Base-by-base conservation (phyloP, 2,888 invertebrate genomes). In the Hirudinaria manillensis region DNA sequence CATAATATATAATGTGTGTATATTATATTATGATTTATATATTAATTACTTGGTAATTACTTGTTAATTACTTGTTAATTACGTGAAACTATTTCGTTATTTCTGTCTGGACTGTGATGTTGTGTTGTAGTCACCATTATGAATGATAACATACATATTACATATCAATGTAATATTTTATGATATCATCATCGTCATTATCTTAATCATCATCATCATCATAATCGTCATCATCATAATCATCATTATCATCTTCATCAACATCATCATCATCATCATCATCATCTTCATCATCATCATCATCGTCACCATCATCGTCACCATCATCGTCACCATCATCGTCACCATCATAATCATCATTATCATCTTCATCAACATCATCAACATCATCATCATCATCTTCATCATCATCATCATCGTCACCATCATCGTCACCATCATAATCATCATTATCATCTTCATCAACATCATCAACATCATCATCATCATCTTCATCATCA, bases 111-210 rank as follows among this genome's bases (percentile, higher is more conserved):
- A n/a, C n/a, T n/a, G n/a, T n/a, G n/a, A n/a, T n/a, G n/a, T n/a
- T n/a, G n/a, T n/a, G n/a, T n/a, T n/a, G n/a, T n/a, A n/a, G n/a
- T n/a, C n/a, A n/a, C n/a, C n/a, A n/a, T n/a, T n/a, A n/a, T n/a
- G n/a, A n/a, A n/a, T n/a, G n/a, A n/a, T n/a, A n/a, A n/a, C n/a
- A n/a, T n/a, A n/a, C n/a, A n/a, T n/a, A n/a, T n/a, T n/a, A n/a
- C n/a, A n/a, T n/a, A n/a, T n/a, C n/a, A n/a, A n/a, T n/a, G n/a
- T n/a, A n/a, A n/a, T n/a, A n/a, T n/a, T n/a, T n/a, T n/a, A n/a
- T n/a, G n/a, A 36, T 66, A 74, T 3, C 66, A 75, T 67, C 13
- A 70, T 36, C 70, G 68, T 75, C 70, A 75, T 70, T 68, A 75
- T 51, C 75, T 68, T 70, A 51, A 75, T 51, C 53, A 70, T 70